These are phyloP conservation scores for Ylistrum balloti DNA, from an alignment of 1,140 invertebrate species.

Conservation along the genomic window DNA sequence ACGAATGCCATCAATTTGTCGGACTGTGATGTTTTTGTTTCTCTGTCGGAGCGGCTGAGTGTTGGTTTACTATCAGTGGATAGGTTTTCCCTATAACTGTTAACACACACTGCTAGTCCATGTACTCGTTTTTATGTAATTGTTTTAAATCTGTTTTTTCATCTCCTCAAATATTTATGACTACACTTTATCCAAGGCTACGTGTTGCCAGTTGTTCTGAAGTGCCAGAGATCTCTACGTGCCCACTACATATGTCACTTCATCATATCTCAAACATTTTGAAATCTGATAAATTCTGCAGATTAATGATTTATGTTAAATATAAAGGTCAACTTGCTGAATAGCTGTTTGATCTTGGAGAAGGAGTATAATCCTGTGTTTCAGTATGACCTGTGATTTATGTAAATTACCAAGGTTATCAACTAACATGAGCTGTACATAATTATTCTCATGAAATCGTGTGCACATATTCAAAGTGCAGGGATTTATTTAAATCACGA, in stretches of 20 bases:
- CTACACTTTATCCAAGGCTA: slow-evolving; percentile 38
- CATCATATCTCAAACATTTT: slow-evolving; percentile 35
- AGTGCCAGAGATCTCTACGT: not conserved
- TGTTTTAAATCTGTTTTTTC: slow-evolving; percentile 22
- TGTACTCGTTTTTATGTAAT: not conserved
- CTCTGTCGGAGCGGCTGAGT: not conserved
- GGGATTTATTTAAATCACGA: not conserved
- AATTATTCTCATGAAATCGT: not conserved
- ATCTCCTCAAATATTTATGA: slow-evolving; percentile 40
- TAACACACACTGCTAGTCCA: not conserved
- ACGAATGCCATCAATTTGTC: slow-evolving; percentile 5
- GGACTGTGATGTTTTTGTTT: slow-evolving; percentile 28
- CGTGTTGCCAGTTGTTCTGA: slow-evolving; percentile 24
- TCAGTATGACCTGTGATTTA: not conserved
- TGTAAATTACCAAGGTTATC: not conserved
- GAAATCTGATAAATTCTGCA: not conserved
- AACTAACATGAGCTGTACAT: not conserved
- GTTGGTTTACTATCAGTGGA: not conserved
- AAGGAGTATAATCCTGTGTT: not conserved
- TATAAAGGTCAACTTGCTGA: slow-evolving; percentile 10
- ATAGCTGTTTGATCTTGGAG: not conserved
- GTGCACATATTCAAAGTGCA: not conserved
- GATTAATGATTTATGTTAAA: not conserved
- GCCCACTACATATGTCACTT: not conserved
- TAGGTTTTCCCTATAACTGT: not conserved